These are phyloP conservation scores for Heliconius congener DNA, from an alignment of 1,140 invertebrate species.

Conservation along the genomic window DNA sequence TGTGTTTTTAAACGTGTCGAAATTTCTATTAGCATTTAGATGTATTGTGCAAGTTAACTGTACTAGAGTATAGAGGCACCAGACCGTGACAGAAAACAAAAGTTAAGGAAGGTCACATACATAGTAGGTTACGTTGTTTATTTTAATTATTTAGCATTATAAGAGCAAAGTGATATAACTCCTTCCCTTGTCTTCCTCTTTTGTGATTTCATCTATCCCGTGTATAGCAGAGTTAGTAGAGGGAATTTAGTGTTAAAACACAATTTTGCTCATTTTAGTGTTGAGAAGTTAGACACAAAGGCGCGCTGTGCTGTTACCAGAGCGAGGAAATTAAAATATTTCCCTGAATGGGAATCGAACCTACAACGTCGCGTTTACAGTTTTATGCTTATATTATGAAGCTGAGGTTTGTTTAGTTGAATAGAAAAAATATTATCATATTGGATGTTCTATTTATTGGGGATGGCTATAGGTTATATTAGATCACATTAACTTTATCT, in stretches of 20 bases:
- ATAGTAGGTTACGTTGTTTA: neutral
- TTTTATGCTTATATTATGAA: too few relatives aligned
- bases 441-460: too few relatives aligned
- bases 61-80: slow-evolving; percentile 2
- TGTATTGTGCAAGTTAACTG: slow-evolving; percentile 3
- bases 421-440: too few relatives aligned
- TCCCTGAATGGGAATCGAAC: too few relatives aligned
- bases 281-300: neutral
- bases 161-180: neutral
- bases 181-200: neutral
- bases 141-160: neutral
- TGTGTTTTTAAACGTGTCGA: neutral
- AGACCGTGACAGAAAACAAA: slow-evolving; percentile 22
- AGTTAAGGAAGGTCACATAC: slow-evolving; percentile 23
- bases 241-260: neutral
- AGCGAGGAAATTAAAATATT: too few relatives aligned
- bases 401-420: too few relatives aligned
- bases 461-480: too few relatives aligned
- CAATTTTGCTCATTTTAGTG: neutral
- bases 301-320: neutral
- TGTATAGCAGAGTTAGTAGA: too few relatives aligned
- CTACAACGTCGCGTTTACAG: too few relatives aligned
- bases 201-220: neutral
- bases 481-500: too few relatives aligned
- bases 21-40: neutral